Base-by-base conservation (phyloP, 2,888 invertebrate species). In the Xanthorhoe spadicearia region DNA sequence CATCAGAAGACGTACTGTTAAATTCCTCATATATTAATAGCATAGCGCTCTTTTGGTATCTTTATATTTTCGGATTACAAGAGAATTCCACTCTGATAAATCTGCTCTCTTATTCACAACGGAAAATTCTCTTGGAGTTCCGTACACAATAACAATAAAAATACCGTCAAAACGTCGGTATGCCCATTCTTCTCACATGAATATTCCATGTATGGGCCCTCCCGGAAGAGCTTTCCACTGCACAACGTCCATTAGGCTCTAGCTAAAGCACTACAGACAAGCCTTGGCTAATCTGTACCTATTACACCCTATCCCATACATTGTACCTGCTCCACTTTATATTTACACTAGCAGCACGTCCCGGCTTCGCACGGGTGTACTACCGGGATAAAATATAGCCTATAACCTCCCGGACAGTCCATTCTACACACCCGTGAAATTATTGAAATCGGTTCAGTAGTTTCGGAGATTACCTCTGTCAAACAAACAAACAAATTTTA, bases 171-270 rank as follows among this genome's bases (percentile, higher is more conserved):
- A 59, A 57, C 53, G 57, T 65, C 55, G 64, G 68, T 70, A 71
- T 71, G 69, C 64, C 60, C 66, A 69, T 70, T 65, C 69, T 70
- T 69, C 68, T 71, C 73, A 68, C 72, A 71, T 72, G 70, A 70
- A 74, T 71, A 74, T 70, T 70, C 74, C 68, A 71, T 74, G 69
- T 72, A 72, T 74, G 72, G 72, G 46, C 46, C 64, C 55, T 68
- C 68, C 70, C 68, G 71, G 67, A 66, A 64, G 66, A 66, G 71
- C 69, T 71, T 71, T 61, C 64, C 74, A 70, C 69, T 68, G 66
- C 68, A 67, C 64, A 55, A 62, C 56, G 63, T 72, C 74, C 72
- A 74, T 74, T 74, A 72, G 65, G 69, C 72, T 74, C 52, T 19
- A 68, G 65, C 64, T 53, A 64, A 63, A 55, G 68, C 48, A 69